These are phyloP conservation scores for Drosophila ustulata DNA, from an alignment of 2,888 invertebrate genomes.

Conservation along the genomic window DNA sequence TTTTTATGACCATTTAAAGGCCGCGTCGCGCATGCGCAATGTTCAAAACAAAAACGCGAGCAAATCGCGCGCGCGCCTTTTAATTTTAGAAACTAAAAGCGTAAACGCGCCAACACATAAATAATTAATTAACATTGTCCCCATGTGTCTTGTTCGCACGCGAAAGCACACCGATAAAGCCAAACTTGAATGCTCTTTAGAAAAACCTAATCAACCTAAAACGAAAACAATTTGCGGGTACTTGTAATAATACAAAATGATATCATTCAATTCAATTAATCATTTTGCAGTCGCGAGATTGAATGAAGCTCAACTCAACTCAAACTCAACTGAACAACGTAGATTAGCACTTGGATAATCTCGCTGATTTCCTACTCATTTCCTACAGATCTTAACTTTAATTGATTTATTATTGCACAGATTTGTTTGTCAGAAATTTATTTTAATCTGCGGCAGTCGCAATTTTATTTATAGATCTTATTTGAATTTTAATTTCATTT, in stretches of 20 bases:
- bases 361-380: neutral
- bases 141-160: conserved; percentile 1
- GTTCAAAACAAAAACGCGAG: conserved; percentile 50
- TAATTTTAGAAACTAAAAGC: conserved; percentile 65
- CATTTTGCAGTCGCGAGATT: neutral
- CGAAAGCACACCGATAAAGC: conserved; percentile 16
- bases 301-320: neutral
- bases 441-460: neutral
- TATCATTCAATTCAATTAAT: conserved; percentile 2
- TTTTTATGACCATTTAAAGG: conserved; percentile 67
- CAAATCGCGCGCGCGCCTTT: conserved; percentile 45
- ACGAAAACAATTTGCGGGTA: neutral
- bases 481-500: neutral
- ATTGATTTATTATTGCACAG: too few species aligned
- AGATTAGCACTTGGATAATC: neutral
- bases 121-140: conserved; percentile 57
- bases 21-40: conserved; percentile 67
- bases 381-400: neutral
- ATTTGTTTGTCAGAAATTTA: neutral
- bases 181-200: conserved; percentile 13
- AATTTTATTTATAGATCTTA: neutral
- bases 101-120: conserved; percentile 61
- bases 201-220: neutral
- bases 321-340: neutral
- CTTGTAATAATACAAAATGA: neutral